These are phyloP conservation scores for Sarcophaga bullata DNA, from an alignment of 1,140 invertebrate species.

Conservation along the genomic window DNA sequence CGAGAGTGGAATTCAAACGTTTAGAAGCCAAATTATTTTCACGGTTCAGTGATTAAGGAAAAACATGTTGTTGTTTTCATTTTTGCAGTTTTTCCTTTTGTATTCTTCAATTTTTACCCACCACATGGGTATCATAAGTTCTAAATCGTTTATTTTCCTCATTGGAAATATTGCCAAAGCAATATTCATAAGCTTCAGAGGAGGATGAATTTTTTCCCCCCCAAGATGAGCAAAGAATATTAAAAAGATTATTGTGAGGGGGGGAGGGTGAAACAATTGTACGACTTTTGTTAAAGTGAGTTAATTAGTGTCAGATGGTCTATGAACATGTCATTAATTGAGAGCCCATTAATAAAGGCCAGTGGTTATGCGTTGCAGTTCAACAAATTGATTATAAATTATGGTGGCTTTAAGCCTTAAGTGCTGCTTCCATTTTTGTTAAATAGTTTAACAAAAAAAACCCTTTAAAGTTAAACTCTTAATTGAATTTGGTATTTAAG, in stretches of 20 bases:
- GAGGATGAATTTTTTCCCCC: background rate
- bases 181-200: background rate
- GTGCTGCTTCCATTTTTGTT: too few species aligned
- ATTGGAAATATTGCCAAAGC: too few species aligned
- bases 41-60: background rate
- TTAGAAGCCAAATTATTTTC: background rate
- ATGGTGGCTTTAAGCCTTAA: too few species aligned
- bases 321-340: slow-evolving; percentile 3
- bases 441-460: background rate
- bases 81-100: background rate
- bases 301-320: slow-evolving; percentile 18
- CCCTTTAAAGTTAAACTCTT: background rate
- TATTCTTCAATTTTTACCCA: too few species aligned
- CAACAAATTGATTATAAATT: too few species aligned
- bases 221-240: background rate
- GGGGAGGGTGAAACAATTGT: too few species aligned
- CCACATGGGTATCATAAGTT: slow-evolving; percentile 10
- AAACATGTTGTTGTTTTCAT: background rate
- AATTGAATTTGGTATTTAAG: background rate
- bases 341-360: background rate
- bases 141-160: background rate
- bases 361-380: too few species aligned
- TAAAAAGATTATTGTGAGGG: background rate
- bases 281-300: background rate
- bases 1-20: too few species aligned